Base-by-base conservation (phyloP, 1,140 invertebrate genomes). In the Zophobas atratus region DNA sequence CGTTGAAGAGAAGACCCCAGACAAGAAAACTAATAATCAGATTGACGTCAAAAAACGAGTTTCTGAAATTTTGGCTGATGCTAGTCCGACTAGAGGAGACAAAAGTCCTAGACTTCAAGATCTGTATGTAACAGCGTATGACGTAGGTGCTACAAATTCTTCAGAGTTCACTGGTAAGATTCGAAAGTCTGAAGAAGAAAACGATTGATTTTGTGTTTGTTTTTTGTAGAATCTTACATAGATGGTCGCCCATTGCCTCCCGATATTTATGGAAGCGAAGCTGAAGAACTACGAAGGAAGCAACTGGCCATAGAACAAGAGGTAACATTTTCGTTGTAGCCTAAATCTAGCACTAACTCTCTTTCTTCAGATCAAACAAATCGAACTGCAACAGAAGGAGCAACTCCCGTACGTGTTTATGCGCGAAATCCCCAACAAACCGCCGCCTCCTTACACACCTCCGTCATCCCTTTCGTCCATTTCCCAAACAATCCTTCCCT, bases 371-470 rank as follows among this genome's bases (percentile, higher is more conserved):
- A 91, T 91, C 75, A 89, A 91, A 76, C 88, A 90, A 81, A 82
- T 91, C 3, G 90, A 92, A 85, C 88, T 87, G n/a, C 86, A 88
- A 78, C 86, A 88, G 70, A 85, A 88, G 77, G 88, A 90, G 77
- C 88, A 90, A 78, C 86, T 89, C 34, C 89, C 89, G 0, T 90
- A 88, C 73, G 81, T 88, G 48, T 92, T 90, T 75, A 87, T 92
- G 6, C 85, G 91, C 43, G 90, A 92, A 84, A 92, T 93, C 74
- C 92, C 92, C n/a, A 91, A 92, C 79, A 93, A 94, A 83, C 92
- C 92, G 5, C 92, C 92, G 3, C 92, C 92, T 0, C 92, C 92
- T 0, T 94, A 94, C 78, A 92, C 90, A 3, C 92, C 90, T 20
- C 91, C 90, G 0, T 86, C 73, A 35, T 67, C 20, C 6, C 84